Conservation (phyloP, 2,113 vertebrate genomes). For the Mesocricetus auratus region DNA sequence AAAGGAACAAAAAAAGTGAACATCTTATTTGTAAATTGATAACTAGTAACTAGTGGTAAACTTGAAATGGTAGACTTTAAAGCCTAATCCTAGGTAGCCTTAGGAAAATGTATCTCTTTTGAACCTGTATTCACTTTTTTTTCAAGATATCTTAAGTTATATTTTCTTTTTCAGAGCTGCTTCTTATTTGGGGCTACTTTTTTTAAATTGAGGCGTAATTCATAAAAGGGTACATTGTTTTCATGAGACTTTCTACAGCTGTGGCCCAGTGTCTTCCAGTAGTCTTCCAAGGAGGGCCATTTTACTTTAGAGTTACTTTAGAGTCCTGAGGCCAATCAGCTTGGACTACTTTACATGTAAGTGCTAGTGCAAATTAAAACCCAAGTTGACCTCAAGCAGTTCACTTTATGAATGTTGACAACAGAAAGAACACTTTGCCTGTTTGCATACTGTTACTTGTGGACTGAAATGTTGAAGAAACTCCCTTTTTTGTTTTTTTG, state of each 20-base stretch:
- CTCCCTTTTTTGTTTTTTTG: conserved; percentile 53
- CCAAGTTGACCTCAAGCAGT: conserved; percentile 73
- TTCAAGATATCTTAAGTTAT: conserved; percentile 84
- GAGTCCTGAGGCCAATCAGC: conserved; percentile 58
- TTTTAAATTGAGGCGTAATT: conserved; percentile 54
- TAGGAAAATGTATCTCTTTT: conserved; percentile 76
- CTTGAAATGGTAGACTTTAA: conserved; percentile 76
- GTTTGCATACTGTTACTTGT: conserved; percentile 70
- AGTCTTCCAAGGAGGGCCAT: conserved; percentile 75
- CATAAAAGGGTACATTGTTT: conserved; percentile 50
- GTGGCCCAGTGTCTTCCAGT: conserved; percentile 56
- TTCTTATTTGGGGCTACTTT: conserved; percentile 66
- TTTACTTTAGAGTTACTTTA: conserved; percentile 61
- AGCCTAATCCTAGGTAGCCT: conserved; percentile 62
- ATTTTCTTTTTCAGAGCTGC: conserved; percentile 82
- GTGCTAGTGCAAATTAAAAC: conserved; percentile 41
- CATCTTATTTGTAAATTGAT: conserved; percentile 78
- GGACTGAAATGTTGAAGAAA: conserved; percentile 79
- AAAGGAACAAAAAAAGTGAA: conserved; percentile 80
- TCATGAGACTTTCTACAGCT: conserved; percentile 60
- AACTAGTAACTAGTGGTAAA: conserved; percentile 80
- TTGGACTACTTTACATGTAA: conserved; percentile 57
- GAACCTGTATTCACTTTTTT: conserved; percentile 72
- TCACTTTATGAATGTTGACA: conserved; percentile 71
- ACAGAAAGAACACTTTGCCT: conserved; percentile 70